These are phyloP conservation scores for Ailuropoda melanoleuca DNA, from an alignment of 2,113 vertebrate genomes.

Conservation along the genomic window DNA sequence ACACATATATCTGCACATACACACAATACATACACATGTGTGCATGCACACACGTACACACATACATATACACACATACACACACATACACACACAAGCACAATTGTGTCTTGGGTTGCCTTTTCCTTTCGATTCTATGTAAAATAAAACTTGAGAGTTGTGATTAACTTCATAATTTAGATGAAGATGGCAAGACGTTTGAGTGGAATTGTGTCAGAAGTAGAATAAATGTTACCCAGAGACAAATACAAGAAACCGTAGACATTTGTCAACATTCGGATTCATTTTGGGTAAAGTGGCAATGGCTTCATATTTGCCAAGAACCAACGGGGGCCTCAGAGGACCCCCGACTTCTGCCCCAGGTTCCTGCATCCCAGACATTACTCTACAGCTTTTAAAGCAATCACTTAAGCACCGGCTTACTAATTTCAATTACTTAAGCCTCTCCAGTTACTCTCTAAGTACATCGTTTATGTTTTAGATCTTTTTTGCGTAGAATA, in stretches of 20 bases:
- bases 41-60: background rate
- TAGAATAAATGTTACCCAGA: background rate
- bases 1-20: too few species aligned
- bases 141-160: background rate
- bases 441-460: background rate
- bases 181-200: background rate
- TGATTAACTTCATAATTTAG: background rate
- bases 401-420: fast-evolving
- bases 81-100: too few species aligned
- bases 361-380: background rate
- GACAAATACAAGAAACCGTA: background rate
- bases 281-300: background rate
- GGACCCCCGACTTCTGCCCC: background rate
- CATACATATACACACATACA: too few species aligned
- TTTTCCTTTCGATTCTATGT: background rate
- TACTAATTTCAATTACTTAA: background rate
- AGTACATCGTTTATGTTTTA: background rate
- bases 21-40: too few species aligned
- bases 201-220: background rate
- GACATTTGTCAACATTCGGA: background rate
- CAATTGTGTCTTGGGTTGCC: background rate
- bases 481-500: background rate
- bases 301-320: background rate
- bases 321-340: too few species aligned
- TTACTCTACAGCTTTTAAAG: background rate